Percentiles rank a stretch among this genome's conserved stretches.
Evolutionary conservation across 1,140 invertebrate species (phyloP).

Genomic region (Sycophila sp.): DNA sequence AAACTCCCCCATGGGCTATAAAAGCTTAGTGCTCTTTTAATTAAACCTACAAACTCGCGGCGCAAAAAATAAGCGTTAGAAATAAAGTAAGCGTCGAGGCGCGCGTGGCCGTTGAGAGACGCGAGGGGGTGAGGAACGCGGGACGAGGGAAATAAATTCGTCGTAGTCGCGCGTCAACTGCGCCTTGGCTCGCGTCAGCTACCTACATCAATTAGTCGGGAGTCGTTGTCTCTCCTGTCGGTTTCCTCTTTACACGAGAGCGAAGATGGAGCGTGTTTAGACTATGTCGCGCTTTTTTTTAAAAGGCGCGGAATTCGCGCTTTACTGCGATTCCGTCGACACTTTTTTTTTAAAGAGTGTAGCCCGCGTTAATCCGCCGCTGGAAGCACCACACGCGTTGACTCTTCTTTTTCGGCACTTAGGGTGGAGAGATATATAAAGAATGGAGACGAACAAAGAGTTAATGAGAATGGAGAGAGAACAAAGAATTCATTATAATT

Average conservation of each 20-base stretch:
- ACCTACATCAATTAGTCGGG: slow-evolving; percentile 7
- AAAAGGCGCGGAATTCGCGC: not conserved
- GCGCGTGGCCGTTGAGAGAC: not conserved
- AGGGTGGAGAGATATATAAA: too few relatives aligned
- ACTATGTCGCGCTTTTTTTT: not conserved
- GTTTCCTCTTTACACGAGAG: not conserved
- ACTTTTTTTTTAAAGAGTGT: too few relatives aligned
- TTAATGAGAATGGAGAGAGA: too few relatives aligned
- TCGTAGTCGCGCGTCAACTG: not conserved
- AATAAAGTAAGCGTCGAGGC: too few relatives aligned
- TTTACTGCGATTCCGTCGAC: too few relatives aligned
- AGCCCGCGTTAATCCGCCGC: too few relatives aligned
- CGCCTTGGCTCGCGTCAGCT: not conserved
- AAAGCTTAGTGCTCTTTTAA: too few relatives aligned
- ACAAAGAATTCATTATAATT: too few relatives aligned
- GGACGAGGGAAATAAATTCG: not conserved
- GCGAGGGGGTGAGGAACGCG: not conserved
- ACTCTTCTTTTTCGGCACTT: too few relatives aligned
- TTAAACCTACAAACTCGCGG: too few relatives aligned
- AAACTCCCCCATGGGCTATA: too few relatives aligned
- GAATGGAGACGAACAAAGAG: not conserved
- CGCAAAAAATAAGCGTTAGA: not conserved
- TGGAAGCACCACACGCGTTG: too few relatives aligned
- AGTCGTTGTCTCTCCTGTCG: slow-evolving; percentile 1
- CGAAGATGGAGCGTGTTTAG: slow-evolving; percentile 18